Percentiles rank a stretch among this genome's conserved stretches.
Evolutionary conservation across 2,113 vertebrate genomes (phyloP).

Genomic region (Albula glossodonta): DNA sequence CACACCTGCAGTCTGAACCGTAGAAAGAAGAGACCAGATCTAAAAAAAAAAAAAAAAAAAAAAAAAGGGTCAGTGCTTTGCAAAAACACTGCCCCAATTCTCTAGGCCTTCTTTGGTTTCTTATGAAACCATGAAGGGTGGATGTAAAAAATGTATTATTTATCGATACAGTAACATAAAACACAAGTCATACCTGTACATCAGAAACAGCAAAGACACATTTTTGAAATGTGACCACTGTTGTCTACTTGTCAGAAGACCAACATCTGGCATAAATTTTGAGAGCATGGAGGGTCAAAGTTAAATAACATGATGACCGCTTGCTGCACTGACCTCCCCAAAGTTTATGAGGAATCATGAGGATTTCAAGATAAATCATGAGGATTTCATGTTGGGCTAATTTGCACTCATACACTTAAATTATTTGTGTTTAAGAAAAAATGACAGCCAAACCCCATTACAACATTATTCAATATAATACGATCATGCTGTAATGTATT

Average conservation of each 20-base stretch:
- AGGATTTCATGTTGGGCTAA: too few relatives aligned
- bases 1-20: not conserved
- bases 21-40: not conserved
- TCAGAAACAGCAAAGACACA: not conserved
- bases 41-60: too few relatives aligned
- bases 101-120: not conserved
- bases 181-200: not conserved
- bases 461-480: not conserved
- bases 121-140: not conserved
- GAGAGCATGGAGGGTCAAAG: not conserved
- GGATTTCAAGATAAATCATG: too few relatives aligned
- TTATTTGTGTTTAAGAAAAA: constrained; percentile 3
- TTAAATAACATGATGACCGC: not conserved
- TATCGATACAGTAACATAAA: not conserved
- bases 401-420: too few relatives aligned
- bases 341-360: too few relatives aligned
- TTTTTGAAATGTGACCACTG: not conserved
- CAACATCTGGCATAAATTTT: not conserved
- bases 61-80: not conserved
- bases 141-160: not conserved
- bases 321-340: not conserved
- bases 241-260: not conserved
- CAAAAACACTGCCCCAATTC: not conserved
- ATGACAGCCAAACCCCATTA: constrained; percentile 20
- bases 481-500: not conserved